Evolutionary conservation across 2,797 vertebrate species (phyloP).

Genomic region (Melanotaenia pygmaea): DNA sequence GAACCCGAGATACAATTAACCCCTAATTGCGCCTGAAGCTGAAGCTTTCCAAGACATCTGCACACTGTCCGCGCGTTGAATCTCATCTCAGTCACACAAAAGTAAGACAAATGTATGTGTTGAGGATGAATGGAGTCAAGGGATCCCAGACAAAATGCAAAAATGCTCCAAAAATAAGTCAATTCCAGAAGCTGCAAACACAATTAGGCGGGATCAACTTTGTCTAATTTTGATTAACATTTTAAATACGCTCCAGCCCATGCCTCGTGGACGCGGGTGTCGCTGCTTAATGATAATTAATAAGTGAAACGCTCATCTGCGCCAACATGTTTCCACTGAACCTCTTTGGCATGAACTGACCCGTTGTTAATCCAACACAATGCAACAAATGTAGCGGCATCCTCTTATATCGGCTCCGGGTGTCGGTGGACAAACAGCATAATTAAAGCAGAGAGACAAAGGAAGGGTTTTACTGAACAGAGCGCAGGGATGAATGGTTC

Average conservation of each 20-base stretch:
- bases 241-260: slow-evolving; percentile 39
- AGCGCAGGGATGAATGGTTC: slow-evolving; percentile 31
- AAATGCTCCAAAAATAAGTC: background rate
- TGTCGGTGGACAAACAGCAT: slow-evolving; percentile 77
- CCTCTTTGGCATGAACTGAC: slow-evolving; percentile 75
- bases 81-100: background rate
- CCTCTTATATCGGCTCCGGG: slow-evolving; percentile 68
- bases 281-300: slow-evolving; percentile 58
- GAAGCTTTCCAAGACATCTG: background rate
- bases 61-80: background rate
- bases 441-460: slow-evolving; percentile 76
- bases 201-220: slow-evolving; percentile 21
- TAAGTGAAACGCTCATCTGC: slow-evolving; percentile 50
- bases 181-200: background rate
- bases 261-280: slow-evolving; percentile 25
- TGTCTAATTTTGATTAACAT: slow-evolving; percentile 32
- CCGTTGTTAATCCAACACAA: slow-evolving; percentile 79
- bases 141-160: background rate
- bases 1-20: background rate
- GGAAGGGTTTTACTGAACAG: slow-evolving; percentile 47
- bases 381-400: slow-evolving; percentile 74
- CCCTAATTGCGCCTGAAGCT: background rate
- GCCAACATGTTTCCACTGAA: slow-evolving; percentile 64
- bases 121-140: background rate
- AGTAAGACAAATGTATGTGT: background rate